phyloP scores from a whole-genome alignment of 2,113 vertebrate genomes.

The Heloderma charlesbogerti region DNA sequence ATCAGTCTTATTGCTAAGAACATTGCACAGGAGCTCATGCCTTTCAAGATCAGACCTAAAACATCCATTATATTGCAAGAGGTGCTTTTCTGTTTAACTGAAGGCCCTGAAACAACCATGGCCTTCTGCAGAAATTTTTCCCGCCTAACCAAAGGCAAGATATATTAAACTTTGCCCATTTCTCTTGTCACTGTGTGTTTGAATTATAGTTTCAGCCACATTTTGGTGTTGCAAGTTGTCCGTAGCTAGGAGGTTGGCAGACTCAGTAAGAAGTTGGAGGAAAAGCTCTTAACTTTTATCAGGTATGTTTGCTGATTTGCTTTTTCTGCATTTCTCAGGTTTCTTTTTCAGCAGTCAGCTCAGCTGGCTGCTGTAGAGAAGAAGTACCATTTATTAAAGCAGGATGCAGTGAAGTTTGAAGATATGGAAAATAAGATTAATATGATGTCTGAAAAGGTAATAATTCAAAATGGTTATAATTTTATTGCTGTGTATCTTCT shows the following conservation, averaged over 20 bases:
- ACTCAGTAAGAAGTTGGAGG: not conserved
- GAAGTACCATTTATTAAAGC: slow-evolving; percentile 81
- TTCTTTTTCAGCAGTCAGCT: slow-evolving; percentile 86
- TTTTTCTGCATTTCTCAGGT: slow-evolving; percentile 77
- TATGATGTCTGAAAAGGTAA: slow-evolving; percentile 89
- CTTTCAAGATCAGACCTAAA: no score
- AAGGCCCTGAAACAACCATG: no score
- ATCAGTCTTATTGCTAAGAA: no score
- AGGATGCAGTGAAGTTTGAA: slow-evolving; percentile 78
- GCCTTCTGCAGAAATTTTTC: not conserved
- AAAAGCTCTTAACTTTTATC: not conserved
- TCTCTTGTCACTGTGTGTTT: not conserved
- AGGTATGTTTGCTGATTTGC: slow-evolving; percentile 21
- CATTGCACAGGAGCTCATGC: no score
- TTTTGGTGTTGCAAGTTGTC: not conserved
- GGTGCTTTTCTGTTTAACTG: no score
- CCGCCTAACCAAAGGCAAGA: no score
- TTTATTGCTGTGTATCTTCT: not conserved
- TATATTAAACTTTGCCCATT: not conserved
- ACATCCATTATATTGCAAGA: no score
- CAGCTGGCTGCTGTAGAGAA: slow-evolving; percentile 84
- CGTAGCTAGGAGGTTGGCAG: not conserved
- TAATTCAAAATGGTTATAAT: slow-evolving; percentile 25
- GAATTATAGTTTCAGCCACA: no score
- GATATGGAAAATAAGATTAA: slow-evolving; percentile 82